Percentiles rank a stretch among this genome's conserved stretches.
These are phyloP conservation scores for Apodemia mormo DNA, from an alignment of 2,888 invertebrate species.

Conservation along the genomic window DNA sequence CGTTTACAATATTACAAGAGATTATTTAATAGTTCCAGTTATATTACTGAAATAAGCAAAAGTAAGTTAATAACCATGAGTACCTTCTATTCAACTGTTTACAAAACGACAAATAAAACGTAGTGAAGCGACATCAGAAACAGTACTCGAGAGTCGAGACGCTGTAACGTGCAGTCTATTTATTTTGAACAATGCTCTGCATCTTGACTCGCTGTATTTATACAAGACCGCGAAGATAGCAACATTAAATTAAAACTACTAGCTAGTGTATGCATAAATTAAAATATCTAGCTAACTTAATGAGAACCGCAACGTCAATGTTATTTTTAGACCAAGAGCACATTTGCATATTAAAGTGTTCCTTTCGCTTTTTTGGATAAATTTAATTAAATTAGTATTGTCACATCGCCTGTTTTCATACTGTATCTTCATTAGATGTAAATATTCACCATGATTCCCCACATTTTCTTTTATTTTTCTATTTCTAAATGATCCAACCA, in stretches of 20 bases:
- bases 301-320: background rate
- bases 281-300: background rate
- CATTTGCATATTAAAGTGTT: no score
- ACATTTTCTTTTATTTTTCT: no score
- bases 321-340: background rate
- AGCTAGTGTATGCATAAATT: background rate
- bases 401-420: no score
- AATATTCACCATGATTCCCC: no score
- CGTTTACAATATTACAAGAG: no score
- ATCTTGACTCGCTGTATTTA: background rate
- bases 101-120: background rate
- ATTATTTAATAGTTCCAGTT: no score
- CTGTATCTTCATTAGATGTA: no score
- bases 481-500: no score
- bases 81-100: background rate
- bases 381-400: no score
- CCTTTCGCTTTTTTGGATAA: no score
- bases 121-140: constrained; percentile 1
- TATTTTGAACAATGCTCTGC: background rate
- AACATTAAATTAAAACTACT: constrained; percentile 3
- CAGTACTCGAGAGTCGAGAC: background rate
- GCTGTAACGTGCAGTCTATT: constrained; percentile 2
- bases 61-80: background rate
- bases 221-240: background rate
- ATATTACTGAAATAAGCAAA: no score